phyloP scores from a whole-genome alignment of 2,797 vertebrate genomes.

The Cryptoprocta ferox region DNA sequence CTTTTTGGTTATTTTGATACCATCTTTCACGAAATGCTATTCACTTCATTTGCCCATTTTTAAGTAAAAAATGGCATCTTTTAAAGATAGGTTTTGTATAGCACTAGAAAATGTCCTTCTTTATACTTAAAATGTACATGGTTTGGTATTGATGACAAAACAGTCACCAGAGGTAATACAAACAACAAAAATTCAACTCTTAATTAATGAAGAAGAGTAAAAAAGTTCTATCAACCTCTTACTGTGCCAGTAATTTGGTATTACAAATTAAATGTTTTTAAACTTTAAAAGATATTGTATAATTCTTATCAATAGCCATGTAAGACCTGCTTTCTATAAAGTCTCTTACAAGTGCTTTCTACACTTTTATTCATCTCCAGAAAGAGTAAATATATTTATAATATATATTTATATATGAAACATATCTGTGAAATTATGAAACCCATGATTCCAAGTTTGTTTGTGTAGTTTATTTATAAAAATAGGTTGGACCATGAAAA shows the following conservation, averaged over 20 bases:
- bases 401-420: neutral
- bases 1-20: neutral
- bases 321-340: neutral
- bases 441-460: neutral
- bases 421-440: neutral
- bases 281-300: neutral
- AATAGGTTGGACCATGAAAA: neutral
- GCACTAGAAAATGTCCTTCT: neutral
- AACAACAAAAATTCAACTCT: neutral
- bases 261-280: neutral
- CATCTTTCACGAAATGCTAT: neutral
- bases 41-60: neutral
- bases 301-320: neutral
- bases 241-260: neutral
- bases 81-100: neutral
- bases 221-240: neutral
- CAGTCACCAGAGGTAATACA: neutral
- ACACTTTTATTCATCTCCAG: neutral
- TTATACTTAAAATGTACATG: constrained; percentile 5
- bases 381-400: neutral
- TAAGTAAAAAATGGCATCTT: neutral
- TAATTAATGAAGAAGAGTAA: neutral
- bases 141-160: neutral
- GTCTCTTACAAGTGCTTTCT: neutral
- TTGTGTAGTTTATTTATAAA: neutral